These are phyloP conservation scores for Malacoctenus gilli DNA, from an alignment of 2,797 vertebrate genomes.

Conservation along the genomic window DNA sequence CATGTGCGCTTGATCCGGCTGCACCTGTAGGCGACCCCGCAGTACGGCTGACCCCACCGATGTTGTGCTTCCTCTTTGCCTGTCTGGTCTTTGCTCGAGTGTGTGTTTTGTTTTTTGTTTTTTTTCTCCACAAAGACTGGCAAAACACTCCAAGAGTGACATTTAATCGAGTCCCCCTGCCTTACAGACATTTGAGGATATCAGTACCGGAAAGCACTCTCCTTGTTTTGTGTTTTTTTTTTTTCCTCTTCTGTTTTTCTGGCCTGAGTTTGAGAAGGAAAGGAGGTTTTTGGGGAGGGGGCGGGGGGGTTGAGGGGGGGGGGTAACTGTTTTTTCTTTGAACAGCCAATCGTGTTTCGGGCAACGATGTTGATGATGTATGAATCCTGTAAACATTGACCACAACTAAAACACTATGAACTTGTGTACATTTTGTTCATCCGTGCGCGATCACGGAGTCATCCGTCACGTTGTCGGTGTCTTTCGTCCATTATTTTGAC, in stretches of 20 bases:
- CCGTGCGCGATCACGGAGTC: constrained; percentile 76
- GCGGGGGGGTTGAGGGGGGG: constrained; percentile 55
- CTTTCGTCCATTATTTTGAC: constrained; percentile 75
- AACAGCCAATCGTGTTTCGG: too few relatives aligned
- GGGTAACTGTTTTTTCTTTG: constrained; percentile 65
- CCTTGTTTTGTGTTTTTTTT: constrained; percentile 47
- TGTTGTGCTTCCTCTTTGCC: constrained; percentile 80
- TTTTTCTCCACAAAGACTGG: constrained; percentile 55
- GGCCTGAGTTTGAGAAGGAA: too few relatives aligned
- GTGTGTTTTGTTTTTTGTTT: constrained; percentile 53
- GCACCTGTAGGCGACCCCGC: constrained; percentile 72
- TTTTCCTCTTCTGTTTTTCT: constrained; percentile 31
- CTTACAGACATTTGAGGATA: constrained; percentile 83
- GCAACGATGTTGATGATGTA: constrained; percentile 64
- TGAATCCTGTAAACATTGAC: constrained; percentile 69
- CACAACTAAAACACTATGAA: constrained; percentile 76
- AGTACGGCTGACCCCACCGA: too few relatives aligned
- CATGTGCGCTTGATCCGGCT: constrained; percentile 78
- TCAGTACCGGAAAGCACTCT: constrained; percentile 50
- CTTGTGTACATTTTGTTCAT: constrained; percentile 80
- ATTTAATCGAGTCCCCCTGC: constrained; percentile 70
- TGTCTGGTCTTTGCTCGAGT: too few relatives aligned
- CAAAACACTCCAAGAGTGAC: constrained; percentile 71
- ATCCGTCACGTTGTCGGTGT: constrained; percentile 65
- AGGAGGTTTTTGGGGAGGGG: too few relatives aligned